These are phyloP conservation scores for Natator depressus DNA, from an alignment of 2,113 vertebrate species.

Conservation along the genomic window DNA sequence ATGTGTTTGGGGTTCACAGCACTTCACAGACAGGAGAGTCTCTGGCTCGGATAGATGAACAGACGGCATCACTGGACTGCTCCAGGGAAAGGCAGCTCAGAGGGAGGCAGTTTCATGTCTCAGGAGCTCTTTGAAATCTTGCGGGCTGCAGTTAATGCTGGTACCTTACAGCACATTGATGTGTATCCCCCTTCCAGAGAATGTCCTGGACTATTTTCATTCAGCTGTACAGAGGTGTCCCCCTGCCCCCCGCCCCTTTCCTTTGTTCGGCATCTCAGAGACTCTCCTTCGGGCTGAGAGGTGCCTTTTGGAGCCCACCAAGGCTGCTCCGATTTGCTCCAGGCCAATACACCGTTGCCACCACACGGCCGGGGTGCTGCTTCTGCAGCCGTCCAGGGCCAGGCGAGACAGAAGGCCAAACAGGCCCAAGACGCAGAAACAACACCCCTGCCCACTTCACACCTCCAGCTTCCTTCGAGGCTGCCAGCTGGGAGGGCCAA, in stretches of 20 bases:
- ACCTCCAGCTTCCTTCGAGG: neutral
- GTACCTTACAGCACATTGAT: neutral
- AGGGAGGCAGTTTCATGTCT: no score
- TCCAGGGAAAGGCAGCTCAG: neutral
- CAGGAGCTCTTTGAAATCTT: neutral
- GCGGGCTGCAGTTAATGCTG: neutral
- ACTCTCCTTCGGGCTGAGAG: no score
- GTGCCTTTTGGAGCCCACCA: neutral
- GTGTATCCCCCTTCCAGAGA: neutral
- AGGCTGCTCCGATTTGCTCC: neutral
- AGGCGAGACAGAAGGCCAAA: neutral
- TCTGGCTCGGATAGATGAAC: neutral
- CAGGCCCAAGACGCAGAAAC: neutral
- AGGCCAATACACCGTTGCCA: neutral
- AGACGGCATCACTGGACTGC: neutral
- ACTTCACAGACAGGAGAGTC: neutral
- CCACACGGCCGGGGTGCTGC: neutral
- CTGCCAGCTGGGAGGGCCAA: neutral
- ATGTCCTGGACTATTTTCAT: neutral
- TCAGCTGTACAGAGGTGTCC: neutral
- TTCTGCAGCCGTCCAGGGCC: neutral
- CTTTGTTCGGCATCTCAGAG: neutral
- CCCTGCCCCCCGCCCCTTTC: neutral
- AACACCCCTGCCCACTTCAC: no score
- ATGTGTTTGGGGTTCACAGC: no score